These are phyloP conservation scores for Chrysemys picta DNA, from an alignment of 2,113 vertebrate genomes.

Conservation along the genomic window DNA sequence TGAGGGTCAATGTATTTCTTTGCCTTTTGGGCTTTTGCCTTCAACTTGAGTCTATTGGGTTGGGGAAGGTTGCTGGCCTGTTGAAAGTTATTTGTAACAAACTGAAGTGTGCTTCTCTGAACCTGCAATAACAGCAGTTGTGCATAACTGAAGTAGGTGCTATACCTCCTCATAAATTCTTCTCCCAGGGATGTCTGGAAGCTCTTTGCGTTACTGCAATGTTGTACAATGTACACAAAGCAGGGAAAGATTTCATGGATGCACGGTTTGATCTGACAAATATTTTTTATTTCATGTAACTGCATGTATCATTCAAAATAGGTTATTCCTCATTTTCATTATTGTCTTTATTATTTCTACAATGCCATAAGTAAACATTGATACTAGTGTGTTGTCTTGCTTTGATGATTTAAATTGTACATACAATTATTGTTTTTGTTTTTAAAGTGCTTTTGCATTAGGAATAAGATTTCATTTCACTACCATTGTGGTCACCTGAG, in stretches of 20 bases:
- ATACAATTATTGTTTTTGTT: background rate
- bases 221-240: background rate
- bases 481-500: background rate
- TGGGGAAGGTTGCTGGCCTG: background rate
- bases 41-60: rapidly evolving
- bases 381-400: background rate
- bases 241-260: background rate
- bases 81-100: background rate
- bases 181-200: background rate
- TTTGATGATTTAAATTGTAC: background rate
- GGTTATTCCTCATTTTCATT: background rate
- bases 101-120: background rate
- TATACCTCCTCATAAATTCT: background rate
- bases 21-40: background rate
- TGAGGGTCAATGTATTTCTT: background rate
- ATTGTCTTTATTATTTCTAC: background rate
- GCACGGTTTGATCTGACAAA: background rate
- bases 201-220: background rate
- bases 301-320: background rate
- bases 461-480: background rate
- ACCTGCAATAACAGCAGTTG: background rate
- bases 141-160: background rate
- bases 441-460: background rate
- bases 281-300: background rate
- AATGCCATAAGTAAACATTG: background rate